Conservation (phyloP, 2,797 vertebrate species). For the Amazona finschi region DNA sequence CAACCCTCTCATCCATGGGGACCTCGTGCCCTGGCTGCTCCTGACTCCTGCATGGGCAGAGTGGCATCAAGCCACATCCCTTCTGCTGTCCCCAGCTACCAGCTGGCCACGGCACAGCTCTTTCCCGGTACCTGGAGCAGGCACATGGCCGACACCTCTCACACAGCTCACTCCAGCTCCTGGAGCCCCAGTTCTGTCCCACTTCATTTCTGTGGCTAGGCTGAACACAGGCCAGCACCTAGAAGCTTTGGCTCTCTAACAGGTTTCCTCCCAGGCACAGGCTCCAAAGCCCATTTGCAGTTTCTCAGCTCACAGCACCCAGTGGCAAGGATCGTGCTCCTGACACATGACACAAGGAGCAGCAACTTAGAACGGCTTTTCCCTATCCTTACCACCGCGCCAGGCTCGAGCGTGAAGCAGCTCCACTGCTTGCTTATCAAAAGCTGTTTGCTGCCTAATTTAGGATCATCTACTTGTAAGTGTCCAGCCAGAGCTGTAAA, state of each 20-base stretch:
- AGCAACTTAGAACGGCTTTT: neutral
- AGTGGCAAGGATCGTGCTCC: fast-evolving
- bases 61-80: neutral
- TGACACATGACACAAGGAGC: fast-evolving
- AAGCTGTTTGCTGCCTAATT: neutral
- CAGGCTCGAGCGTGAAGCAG: neutral
- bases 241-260: neutral
- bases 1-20: fast-evolving
- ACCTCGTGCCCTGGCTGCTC: fast-evolving
- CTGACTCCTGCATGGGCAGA: neutral
- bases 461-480: fast-evolving
- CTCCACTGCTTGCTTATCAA: neutral
- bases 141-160: fast-evolving
- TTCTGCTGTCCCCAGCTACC: neutral
- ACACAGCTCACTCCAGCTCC: neutral
- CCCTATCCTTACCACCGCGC: fast-evolving
- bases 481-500: neutral
- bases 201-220: fast-evolving
- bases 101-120: fast-evolving
- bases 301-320: neutral
- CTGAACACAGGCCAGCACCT: fast-evolving
- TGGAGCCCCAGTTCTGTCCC: neutral
- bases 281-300: neutral
- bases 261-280: neutral
- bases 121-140: neutral